Evolutionary conservation across 2,797 vertebrate species (phyloP).

Genomic region (Pampus argenteus): DNA sequence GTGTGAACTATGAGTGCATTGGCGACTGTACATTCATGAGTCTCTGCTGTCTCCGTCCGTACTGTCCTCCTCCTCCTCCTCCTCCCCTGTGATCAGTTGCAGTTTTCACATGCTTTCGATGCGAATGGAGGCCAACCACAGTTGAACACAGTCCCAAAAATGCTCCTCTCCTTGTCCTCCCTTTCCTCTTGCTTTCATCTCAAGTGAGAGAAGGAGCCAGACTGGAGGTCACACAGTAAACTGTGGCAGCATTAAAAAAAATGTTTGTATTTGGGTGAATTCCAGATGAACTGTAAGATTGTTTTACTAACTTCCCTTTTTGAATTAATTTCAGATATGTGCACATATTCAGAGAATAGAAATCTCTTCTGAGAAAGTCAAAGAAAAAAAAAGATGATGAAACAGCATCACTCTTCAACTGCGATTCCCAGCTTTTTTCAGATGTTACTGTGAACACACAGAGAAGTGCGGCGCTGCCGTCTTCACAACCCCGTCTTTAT

Average conservation of each 20-base stretch:
- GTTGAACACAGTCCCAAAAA: constrained; percentile 30
- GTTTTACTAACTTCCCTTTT: background rate
- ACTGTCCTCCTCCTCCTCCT: constrained; percentile 16
- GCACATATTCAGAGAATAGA: background rate
- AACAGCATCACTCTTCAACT: constrained; percentile 21
- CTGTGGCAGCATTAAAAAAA: no score
- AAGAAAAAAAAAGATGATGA: background rate
- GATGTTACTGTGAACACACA: constrained; percentile 46
- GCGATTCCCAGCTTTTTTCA: constrained; percentile 52
- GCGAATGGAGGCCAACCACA: constrained; percentile 12
- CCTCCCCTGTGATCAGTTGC: constrained; percentile 21
- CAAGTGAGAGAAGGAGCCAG: constrained; percentile 43
- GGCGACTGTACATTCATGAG: constrained; percentile 16
- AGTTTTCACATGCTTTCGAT: constrained; percentile 38
- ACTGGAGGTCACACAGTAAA: constrained; percentile 34
- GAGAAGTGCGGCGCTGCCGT: constrained; percentile 10
- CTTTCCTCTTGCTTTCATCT: constrained; percentile 50
- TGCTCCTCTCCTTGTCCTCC: constrained; percentile 28
- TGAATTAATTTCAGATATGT: no score
- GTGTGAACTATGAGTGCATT: constrained; percentile 17
- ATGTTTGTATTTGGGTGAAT: background rate
- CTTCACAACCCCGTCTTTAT: constrained; percentile 51
- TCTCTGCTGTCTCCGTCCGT: constrained; percentile 15
- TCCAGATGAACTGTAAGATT: background rate
- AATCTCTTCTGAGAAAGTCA: background rate